Percentiles rank a stretch among this genome's conserved stretches.
phyloP scores from a whole-genome alignment of 2,888 invertebrate species.

The Troides helena region DNA sequence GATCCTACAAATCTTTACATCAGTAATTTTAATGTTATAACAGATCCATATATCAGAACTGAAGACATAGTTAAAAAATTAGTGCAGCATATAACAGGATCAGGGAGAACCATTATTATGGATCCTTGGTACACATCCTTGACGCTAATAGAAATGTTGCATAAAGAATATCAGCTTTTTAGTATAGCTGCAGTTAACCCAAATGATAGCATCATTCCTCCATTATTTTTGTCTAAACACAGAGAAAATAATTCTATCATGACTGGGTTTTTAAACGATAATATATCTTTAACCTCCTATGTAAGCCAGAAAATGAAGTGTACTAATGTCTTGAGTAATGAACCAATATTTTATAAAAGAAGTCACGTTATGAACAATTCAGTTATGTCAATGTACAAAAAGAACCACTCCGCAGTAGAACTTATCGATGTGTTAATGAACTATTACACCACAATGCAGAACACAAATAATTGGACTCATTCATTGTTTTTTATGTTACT shows the following conservation, averaged over 20 bases:
- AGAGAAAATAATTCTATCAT: slow-evolving; percentile 53
- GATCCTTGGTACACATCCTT: slow-evolving; percentile 66
- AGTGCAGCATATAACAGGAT: slow-evolving; percentile 61
- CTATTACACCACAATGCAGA: slow-evolving; percentile 70
- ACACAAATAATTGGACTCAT: slow-evolving; percentile 69
- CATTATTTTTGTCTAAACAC: slow-evolving; percentile 56
- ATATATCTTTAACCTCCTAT: slow-evolving; percentile 59
- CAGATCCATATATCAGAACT: slow-evolving; percentile 57
- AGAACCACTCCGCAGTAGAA: slow-evolving; percentile 61
- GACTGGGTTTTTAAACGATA: slow-evolving; percentile 59
- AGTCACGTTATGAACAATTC: slow-evolving; percentile 50
- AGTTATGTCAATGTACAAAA: slow-evolving; percentile 62
- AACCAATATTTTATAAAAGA: slow-evolving; percentile 60
- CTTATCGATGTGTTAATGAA: slow-evolving; percentile 69
- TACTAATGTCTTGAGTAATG: slow-evolving; percentile 61
- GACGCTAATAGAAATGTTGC: slow-evolving; percentile 51
- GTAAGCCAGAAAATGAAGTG: slow-evolving; percentile 55
- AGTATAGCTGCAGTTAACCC: slow-evolving; percentile 59
- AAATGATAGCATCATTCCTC: slow-evolving; percentile 59
- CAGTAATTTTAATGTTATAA: slow-evolving; percentile 67
- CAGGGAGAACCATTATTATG: slow-evolving; percentile 59
- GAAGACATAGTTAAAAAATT: slow-evolving; percentile 60
- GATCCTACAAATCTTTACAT: slow-evolving; percentile 69
- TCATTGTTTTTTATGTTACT: slow-evolving; percentile 67
- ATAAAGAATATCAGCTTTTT: slow-evolving; percentile 54